A percentile compares a stretch with the other conserved stretches of the same genome.
Evolutionary conservation across 2,888 invertebrate genomes (phyloP).

Genomic region (Eupithecia tripunctaria): DNA sequence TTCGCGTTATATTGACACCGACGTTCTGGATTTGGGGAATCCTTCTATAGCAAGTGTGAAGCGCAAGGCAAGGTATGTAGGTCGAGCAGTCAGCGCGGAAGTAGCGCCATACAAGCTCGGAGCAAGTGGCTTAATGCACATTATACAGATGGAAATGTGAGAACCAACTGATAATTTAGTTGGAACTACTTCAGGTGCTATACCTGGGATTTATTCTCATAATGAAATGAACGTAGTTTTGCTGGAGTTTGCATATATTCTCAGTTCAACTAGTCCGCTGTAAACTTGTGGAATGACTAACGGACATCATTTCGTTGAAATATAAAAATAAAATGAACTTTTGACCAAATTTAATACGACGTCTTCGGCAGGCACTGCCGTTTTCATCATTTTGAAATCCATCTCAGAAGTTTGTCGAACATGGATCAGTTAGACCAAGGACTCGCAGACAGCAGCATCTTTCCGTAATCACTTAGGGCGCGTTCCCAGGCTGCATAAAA

Average conservation of each 20-base stretch:
- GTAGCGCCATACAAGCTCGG: neutral
- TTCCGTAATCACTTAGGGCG: slow-evolving; percentile 31
- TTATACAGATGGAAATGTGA: neutral
- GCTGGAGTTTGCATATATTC: neutral
- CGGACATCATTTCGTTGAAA: neutral
- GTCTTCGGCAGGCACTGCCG: neutral
- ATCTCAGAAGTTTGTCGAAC: neutral
- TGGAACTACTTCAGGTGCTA: slow-evolving; percentile 2
- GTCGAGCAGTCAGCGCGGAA: neutral
- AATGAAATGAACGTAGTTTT: neutral
- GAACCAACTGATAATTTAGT: slow-evolving; percentile 7
- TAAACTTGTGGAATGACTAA: neutral
- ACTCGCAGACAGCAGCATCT: slow-evolving; percentile 19
- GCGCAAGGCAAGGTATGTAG: neutral
- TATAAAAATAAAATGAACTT: neutral
- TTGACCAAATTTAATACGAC: neutral
- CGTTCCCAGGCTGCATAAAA: slow-evolving; percentile 41
- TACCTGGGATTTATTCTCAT: slow-evolving; percentile 1
- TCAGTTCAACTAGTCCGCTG: neutral
- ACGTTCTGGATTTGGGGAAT: neutral
- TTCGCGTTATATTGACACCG: neutral
- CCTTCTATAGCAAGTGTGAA: neutral
- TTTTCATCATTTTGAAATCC: neutral
- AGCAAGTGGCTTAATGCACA: slow-evolving; percentile 2
- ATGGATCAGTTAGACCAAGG: slow-evolving; percentile 20